phyloP scores from a whole-genome alignment of 2,113 vertebrate species.

The Ciconia stormi region DNA sequence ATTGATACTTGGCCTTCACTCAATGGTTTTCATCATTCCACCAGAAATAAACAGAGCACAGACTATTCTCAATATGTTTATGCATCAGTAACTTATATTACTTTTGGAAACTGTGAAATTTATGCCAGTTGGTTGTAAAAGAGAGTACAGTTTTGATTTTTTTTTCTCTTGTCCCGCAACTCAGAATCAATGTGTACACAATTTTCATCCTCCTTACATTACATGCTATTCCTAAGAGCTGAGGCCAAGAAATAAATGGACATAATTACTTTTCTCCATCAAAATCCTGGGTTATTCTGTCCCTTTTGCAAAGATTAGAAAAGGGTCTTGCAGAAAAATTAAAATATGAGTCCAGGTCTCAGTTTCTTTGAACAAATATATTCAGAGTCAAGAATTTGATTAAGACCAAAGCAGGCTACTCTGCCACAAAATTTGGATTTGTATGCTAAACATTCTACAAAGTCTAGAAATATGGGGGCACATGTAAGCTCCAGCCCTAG shows the following conservation, averaged over 20 bases:
- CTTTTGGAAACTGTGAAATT: conserved; percentile 31
- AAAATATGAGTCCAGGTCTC: neutral
- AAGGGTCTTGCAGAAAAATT: neutral
- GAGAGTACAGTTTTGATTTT: neutral
- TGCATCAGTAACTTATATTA: conserved; percentile 16
- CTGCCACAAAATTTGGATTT: neutral
- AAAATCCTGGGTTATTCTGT: neutral
- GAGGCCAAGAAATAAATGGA: neutral
- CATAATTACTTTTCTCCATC: neutral
- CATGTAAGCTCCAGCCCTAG: neutral
- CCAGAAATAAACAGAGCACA: conserved; percentile 51
- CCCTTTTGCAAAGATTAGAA: neutral
- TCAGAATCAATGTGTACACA: neutral
- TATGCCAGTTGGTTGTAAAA: conserved; percentile 8
- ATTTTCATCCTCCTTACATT: neutral
- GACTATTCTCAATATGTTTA: conserved; percentile 20
- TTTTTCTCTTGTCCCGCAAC: neutral
- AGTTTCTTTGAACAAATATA: neutral
- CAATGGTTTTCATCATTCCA: conserved; percentile 27
- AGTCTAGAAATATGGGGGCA: neutral
- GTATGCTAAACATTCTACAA: neutral
- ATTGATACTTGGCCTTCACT: conserved; percentile 45
- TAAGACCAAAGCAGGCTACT: neutral
- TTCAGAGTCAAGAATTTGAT: neutral
- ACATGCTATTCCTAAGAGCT: neutral